Conservation (phyloP, 2,113 vertebrate genomes). For the Odontophorus gujanensis region DNA sequence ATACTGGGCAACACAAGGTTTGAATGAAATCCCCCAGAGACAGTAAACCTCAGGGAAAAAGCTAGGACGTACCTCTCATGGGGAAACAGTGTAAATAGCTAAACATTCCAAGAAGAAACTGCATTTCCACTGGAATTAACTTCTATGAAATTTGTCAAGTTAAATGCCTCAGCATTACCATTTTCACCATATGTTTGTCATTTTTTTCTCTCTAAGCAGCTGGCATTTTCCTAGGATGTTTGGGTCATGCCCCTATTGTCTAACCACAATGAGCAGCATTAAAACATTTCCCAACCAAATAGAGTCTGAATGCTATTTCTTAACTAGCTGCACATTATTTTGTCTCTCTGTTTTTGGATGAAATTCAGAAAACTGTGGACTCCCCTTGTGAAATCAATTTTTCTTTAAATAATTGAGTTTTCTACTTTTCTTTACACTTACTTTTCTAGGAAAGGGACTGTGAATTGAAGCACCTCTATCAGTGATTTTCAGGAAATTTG, state of each 20-base stretch:
- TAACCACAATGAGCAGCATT: conserved; percentile 34
- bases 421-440: not conserved
- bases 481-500: not conserved
- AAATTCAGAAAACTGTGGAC: not conserved
- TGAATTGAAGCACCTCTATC: not conserved
- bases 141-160: conserved; percentile 20
- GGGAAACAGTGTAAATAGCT: conserved; percentile 3
- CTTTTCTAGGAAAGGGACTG: not conserved
- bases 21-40: not conserved
- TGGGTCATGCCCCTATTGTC: conserved; percentile 58
- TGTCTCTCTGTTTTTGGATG: not conserved
- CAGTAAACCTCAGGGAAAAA: not conserved
- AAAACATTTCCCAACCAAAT: conserved; percentile 38
- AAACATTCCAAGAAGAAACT: not conserved
- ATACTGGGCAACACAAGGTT: not conserved
- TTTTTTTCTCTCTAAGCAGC: conserved; percentile 51
- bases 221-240: conserved; percentile 56
- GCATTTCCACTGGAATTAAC: not conserved
- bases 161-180: conserved; percentile 6
- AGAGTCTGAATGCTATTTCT: conserved; percentile 18
- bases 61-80: not conserved
- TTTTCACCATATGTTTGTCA: conserved; percentile 39
- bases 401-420: not conserved
- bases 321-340: conserved; percentile 13
- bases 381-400: not conserved